Evolutionary conservation across 2,888 invertebrate species (phyloP), one percentile per base, ranked within the genome.

Genomic region (Arrhopalites spinosus): DNA sequence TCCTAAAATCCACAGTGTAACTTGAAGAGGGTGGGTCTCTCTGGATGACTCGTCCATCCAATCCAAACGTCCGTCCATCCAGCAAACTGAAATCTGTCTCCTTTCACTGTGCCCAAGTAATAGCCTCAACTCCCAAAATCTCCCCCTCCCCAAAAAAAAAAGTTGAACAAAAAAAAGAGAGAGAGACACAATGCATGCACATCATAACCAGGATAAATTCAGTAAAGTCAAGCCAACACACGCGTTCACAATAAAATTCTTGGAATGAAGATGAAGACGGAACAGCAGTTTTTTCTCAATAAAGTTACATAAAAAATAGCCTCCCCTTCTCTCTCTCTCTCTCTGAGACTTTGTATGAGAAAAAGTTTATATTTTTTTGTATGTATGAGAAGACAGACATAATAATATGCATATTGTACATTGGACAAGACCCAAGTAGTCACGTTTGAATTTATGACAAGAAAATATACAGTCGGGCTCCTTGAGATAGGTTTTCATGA

Each of bases 61-160:
- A 74, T 74, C 74, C 74, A 27, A 67, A 30, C 74, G 67, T 74
- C 68, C 68, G 53, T 74, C 74, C 67, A 59, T n/a, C n/a, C n/a
- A n/a, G n/a, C n/a, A n/a, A n/a, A n/a, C n/a, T n/a, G 27, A 67
- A 67, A 25, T 36, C 64, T 2, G 17, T 30, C 64, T 23, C n/a
- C 59, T 23, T 59, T 59, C 25, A 8, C 59, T 59, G 23, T 25
- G 23, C 25, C 25, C 25, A 36, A 36, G 5, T 59, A 23, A 23
- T 59, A 20, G 59, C 25, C 59, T n/a, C 13, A 25, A 2, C 59
- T 59, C 36, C 13, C 25, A 59, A 27, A 59, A n/a, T n/a, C n/a
- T n/a, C n/a, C n/a, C n/a, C 59, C 13, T 13, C 25, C 20, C 25
- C 50, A 50, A 2, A 20, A 8, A 50, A 5, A n/a, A 5, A 36